These are phyloP conservation scores for Scortum barcoo DNA, from an alignment of 2,113 vertebrate species.

Conservation along the genomic window DNA sequence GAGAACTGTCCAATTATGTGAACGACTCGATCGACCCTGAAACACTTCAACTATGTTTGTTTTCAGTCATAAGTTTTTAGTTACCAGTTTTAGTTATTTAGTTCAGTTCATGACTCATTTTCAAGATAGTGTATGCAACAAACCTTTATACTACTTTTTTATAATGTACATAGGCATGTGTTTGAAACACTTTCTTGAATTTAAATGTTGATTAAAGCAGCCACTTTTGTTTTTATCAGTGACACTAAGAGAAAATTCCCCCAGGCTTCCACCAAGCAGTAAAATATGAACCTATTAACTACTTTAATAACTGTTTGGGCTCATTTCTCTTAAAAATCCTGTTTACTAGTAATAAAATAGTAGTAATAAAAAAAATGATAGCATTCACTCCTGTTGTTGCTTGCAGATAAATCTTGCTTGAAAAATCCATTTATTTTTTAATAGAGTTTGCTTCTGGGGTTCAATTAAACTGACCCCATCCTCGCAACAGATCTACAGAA, in stretches of 20 bases:
- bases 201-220: constrained; percentile 8
- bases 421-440: constrained; percentile 11
- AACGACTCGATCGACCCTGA: constrained; percentile 28
- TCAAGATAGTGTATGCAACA: constrained; percentile 21
- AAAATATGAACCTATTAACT: neutral
- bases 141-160: constrained; percentile 46
- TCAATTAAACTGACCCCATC: neutral
- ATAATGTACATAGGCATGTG: constrained; percentile 64
- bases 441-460: neutral
- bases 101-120: constrained; percentile 26
- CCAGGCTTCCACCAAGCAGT: neutral
- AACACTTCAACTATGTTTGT: neutral
- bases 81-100: constrained; percentile 47
- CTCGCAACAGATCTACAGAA: constrained; percentile 6
- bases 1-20: constrained; percentile 80
- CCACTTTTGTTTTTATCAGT: neutral
- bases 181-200: constrained; percentile 27
- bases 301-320: neutral
- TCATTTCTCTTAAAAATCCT: neutral
- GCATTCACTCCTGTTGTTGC: neutral
- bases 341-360: neutral
- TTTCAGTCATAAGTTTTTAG: constrained; percentile 44
- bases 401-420: neutral
- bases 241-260: neutral
- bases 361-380: too few relatives aligned